Base-by-base conservation (phyloP, 2,797 vertebrate species). In the Chelmon rostratus region DNA sequence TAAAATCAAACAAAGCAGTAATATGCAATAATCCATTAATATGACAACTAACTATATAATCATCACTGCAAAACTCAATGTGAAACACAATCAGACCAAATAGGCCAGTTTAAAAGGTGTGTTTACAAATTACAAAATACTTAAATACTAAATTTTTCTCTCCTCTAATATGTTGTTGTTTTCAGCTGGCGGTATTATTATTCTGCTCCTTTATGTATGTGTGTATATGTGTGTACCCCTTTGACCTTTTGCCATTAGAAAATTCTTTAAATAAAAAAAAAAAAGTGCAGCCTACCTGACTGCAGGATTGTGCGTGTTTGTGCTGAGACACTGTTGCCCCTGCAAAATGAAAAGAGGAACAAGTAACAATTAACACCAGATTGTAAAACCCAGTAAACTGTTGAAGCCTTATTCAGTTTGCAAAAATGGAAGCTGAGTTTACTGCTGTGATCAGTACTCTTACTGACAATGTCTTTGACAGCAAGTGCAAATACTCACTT, bases 211-310 rank as follows among this genome's bases (percentile, higher is more conserved):
- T 54, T 16, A 0, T 7, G 1, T 31, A 3, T 3, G 7, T 19
- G 15, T 16, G 28, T 19, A 16, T 13, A 21, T 10, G 47, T 49
- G 11, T 47, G 18, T 19, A 21, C 16, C 8, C 18, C 16, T 47
- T 25, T 53, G 12, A 18, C 25, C 7, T 31, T 54, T 7, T 18
- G 53, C 23, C 8, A 23, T 37, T 25, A 28, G 16, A 42, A 40
- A 46, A 46, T 46, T 6, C 1, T 8, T 16, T 54, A 54, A 16
- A 54, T 6, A 2, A 25, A 21, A 21, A 35, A 16, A 23, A 16
- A 16, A 38, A 31, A 64, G 33, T 37, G 1, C 3, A 78, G 5
- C 92, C 62, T 95, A 99, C 98, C 97, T 96, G 74, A 91, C 65
- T 84, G 93, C 68, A 63, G 92, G 52, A 68, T 78, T 92, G 76